Base-by-base conservation (phyloP, 2,888 invertebrate species). In the Eupithecia abbreviata region DNA sequence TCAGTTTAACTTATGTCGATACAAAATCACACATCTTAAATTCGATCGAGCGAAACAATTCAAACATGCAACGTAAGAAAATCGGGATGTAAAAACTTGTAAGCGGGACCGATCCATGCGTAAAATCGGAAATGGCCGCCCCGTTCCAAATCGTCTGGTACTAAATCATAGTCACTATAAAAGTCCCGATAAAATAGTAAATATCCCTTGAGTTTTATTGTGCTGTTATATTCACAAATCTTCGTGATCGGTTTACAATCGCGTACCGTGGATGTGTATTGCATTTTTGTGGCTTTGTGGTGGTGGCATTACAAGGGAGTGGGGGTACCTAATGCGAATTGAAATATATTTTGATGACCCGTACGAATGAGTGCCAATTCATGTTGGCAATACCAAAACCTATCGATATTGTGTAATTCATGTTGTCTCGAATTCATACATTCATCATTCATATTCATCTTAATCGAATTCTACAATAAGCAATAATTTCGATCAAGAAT, bases 141-240 rank as follows among this genome's bases (percentile, higher is more conserved):
- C 85, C 88, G 81, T 86, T 91, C 90, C 90, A 86, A 89, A 90
- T 87, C 89, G 91, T 89, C 92, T 89, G 89, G 84, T 85, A 89
- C 89, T 93, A 93, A 92, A 93, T 93, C 93, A 93, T 87, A 90
- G 85, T 89, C 88, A 90, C 92, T 89, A 93, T 94, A 92, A 94
- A 93, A 90, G 90, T 91, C 89, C 84, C 87, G 89, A 92, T 92
- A 92, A 90, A 91, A 91, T 90, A 90, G 91, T 92, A 93, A 92
- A 92, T 92, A 91, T 91, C 90, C 89, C 87, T 87, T 90, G 88
- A 89, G 88, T 90, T 92, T 90, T 92, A 91, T 92, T 91, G 88
- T 90, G 83, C 80, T 86, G 83, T 81, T 82, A 86, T 85, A 84
- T 85, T 86, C 89, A 90, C 89, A 90, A 90, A 90, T 90, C 89